phyloP scores from a whole-genome alignment of 1,140 invertebrate genomes.

The Sitophilus oryzae region DNA sequence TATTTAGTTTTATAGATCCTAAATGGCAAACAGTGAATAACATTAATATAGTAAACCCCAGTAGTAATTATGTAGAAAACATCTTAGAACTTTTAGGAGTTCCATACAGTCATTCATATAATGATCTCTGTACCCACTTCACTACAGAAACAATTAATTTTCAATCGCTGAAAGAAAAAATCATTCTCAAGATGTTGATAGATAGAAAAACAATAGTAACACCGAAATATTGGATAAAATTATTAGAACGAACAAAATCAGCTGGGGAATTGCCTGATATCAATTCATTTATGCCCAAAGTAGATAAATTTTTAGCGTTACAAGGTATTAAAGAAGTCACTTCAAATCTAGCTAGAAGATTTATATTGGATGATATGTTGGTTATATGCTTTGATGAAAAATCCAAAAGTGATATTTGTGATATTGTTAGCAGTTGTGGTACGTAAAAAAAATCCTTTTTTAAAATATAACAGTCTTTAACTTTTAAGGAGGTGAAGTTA shows the following conservation, averaged over 20 bases:
- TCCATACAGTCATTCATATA: background rate
- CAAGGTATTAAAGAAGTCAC: background rate
- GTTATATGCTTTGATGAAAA: background rate
- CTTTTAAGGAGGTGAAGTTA: background rate
- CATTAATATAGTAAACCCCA: background rate
- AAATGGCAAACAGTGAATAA: background rate
- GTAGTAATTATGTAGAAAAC: background rate
- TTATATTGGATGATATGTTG: background rate
- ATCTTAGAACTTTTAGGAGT: background rate
- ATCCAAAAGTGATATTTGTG: background rate
- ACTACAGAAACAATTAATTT: background rate
- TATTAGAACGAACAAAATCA: background rate
- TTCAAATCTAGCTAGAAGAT: background rate
- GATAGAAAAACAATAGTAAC: background rate
- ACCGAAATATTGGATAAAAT: background rate
- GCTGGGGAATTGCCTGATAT: background rate
- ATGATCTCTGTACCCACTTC: background rate
- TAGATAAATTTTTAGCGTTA: background rate
- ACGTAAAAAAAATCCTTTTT: no score
- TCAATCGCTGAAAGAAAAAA: background rate
- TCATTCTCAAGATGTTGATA: background rate
- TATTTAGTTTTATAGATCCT: background rate
- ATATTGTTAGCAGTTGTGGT: background rate
- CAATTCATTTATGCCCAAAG: background rate
- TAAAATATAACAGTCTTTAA: background rate